phyloP scores from a whole-genome alignment of 2,888 invertebrate genomes.

The Leucoptera coffeella region DNA sequence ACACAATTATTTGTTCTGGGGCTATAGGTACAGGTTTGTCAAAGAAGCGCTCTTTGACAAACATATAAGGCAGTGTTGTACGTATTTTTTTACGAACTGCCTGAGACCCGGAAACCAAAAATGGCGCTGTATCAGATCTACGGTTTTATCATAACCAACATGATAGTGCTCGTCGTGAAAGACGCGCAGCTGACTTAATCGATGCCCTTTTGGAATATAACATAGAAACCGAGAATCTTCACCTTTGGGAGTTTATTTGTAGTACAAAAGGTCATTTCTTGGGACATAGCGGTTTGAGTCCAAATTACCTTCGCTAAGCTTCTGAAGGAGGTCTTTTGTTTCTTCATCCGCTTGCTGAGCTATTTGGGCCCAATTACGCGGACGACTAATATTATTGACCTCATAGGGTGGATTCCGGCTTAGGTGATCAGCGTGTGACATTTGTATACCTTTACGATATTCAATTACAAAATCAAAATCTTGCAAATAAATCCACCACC shows the following conservation, averaged over 20 bases:
- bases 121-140: constrained; percentile 2
- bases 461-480: no score
- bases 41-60: constrained; percentile 1
- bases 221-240: constrained; percentile 1
- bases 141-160: constrained; percentile 1
- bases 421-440: constrained; percentile 1
- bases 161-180: constrained; percentile 4
- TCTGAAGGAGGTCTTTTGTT: constrained; percentile 2
- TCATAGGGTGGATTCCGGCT: constrained; percentile 2
- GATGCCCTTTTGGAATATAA: constrained; percentile 3
- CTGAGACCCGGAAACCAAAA: constrained; percentile 4
- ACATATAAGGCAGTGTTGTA: constrained; percentile 1
- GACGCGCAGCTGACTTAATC: constrained; percentile 2
- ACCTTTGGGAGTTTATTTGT: constrained; percentile 1
- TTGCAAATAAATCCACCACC: no score
- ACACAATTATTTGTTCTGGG: no score
- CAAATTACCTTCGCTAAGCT: constrained; percentile 1
- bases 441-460: no score
- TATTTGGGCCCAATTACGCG: constrained; percentile 3
- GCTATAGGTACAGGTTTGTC: constrained; percentile 2
- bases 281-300: constrained; percentile 3
- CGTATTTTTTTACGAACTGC: constrained; percentile 2
- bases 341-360: constrained; percentile 4
- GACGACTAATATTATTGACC: not conserved
- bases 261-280: constrained; percentile 3